Percentiles rank a stretch among this genome's conserved stretches.
Evolutionary conservation across 2,113 vertebrate species (phyloP).

Genomic region (Euleptes europaea): DNA sequence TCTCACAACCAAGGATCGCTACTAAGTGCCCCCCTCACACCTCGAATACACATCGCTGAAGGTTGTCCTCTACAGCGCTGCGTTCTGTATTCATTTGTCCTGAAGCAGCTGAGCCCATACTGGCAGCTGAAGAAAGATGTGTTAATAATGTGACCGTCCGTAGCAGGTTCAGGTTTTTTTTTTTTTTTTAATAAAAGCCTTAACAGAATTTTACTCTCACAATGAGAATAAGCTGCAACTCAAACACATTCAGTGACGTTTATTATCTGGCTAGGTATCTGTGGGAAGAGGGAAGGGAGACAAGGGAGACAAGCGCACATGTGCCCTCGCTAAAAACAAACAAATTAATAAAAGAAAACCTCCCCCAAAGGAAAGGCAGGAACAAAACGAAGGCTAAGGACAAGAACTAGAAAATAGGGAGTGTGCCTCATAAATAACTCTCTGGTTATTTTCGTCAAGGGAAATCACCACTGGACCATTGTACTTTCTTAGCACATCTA

Average conservation of each 20-base stretch:
- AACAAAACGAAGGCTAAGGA: background rate
- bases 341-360: background rate
- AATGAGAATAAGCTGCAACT: background rate
- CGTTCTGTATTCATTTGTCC: background rate
- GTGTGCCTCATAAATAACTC: no score
- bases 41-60: background rate
- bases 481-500: no score
- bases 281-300: background rate
- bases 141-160: background rate
- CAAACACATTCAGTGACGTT: background rate
- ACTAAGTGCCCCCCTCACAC: background rate
- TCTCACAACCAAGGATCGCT: background rate
- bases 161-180: background rate
- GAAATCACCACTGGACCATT: no score
- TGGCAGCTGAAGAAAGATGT: background rate
- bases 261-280: no score
- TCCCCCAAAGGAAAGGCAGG: background rate
- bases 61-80: background rate
- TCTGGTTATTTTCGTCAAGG: no score
- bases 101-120: background rate
- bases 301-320: background rate
- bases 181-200: background rate
- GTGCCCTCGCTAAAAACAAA: background rate
- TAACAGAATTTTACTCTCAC: background rate
- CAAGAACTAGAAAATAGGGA: background rate